Evolutionary conservation across 2,888 invertebrate species (phyloP).

Genomic region (Lordiphosa andalusiaca): DNA sequence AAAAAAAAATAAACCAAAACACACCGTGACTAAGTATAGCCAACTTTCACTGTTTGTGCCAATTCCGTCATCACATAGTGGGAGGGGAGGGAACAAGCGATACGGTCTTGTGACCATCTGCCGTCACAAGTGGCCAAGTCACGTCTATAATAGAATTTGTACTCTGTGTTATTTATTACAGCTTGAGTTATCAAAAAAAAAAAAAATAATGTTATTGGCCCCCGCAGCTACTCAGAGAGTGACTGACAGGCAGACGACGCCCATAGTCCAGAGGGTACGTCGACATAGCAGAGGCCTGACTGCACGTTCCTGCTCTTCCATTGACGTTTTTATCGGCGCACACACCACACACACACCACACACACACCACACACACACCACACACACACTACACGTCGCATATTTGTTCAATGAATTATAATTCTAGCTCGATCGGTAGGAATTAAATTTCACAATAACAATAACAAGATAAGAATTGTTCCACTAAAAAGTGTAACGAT

Average conservation of each 20-base stretch:
- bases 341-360: constrained; percentile 4
- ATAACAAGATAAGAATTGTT: constrained; percentile 35
- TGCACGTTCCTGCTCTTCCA: constrained; percentile 10
- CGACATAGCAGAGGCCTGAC: too few relatives aligned
- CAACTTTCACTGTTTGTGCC: constrained; percentile 1
- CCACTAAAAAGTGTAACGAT: constrained; percentile 23
- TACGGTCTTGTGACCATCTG: constrained; percentile 8
- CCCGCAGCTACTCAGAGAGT: too few relatives aligned
- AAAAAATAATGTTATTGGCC: too few relatives aligned
- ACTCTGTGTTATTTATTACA: too few relatives aligned
- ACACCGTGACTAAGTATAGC: constrained; percentile 20
- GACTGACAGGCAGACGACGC: too few relatives aligned
- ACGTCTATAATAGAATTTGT: constrained; percentile 14
- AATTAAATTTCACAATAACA: constrained; percentile 42
- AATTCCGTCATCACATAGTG: too few relatives aligned
- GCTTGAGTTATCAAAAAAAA: too few relatives aligned
- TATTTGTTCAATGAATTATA: constrained; percentile 40
- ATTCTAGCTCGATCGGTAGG: constrained; percentile 28
- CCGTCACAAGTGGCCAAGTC: constrained; percentile 5
- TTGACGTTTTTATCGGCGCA: constrained; percentile 9
- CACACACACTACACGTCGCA: neutral
- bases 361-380: constrained; percentile 1
- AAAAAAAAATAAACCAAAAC: too few relatives aligned
- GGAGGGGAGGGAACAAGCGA: too few relatives aligned
- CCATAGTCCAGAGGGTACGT: too few relatives aligned